A percentile compares a stretch with the other conserved stretches of the same genome.
Conservation (phyloP, 2,113 vertebrate species). For the Zingel zingel region DNA sequence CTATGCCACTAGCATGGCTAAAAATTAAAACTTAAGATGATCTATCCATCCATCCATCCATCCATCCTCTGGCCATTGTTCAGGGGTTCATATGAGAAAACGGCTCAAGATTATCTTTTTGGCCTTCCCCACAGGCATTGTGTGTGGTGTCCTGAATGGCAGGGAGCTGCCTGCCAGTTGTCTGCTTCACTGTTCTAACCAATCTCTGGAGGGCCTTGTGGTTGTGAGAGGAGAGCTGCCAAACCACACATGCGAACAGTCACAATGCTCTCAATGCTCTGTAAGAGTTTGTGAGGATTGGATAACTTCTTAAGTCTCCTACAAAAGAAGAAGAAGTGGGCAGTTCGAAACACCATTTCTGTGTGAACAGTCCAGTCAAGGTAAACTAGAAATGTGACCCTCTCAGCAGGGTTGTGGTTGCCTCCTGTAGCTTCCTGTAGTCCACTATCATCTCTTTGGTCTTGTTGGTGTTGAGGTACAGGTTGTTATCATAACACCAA, state of each 20-base stretch:
- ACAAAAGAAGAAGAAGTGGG: not conserved
- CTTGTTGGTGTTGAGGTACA: conserved; percentile 30
- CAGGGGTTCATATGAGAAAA: no score
- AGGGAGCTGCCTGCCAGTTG: conserved; percentile 6
- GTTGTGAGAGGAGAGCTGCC: conserved; percentile 7
- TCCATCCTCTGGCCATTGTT: no score
- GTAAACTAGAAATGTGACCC: conserved; percentile 26
- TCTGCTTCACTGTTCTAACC: conserved; percentile 26
- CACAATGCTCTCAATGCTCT: not conserved
- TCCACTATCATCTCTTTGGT: conserved; percentile 33
- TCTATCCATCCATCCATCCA: no score
- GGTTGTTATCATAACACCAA: conserved; percentile 29
- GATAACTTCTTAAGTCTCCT: not conserved
- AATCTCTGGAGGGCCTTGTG: conserved; percentile 22
- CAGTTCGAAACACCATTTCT: not conserved
- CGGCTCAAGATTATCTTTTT: conserved; percentile 24
- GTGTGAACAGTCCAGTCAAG: not conserved
- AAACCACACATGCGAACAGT: conserved; percentile 29
- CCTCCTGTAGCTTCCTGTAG: conserved; percentile 40
- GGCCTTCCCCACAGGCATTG: conserved; percentile 38
- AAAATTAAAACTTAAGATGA: not conserved
- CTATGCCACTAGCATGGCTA: not conserved
- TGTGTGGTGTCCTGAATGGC: conserved; percentile 47
- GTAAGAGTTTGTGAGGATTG: not conserved
- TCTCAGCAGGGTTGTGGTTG: conserved; percentile 26